Evolutionary conservation across 2,888 invertebrate genomes (phyloP).

Genomic region (Pemphredon lugubris): DNA sequence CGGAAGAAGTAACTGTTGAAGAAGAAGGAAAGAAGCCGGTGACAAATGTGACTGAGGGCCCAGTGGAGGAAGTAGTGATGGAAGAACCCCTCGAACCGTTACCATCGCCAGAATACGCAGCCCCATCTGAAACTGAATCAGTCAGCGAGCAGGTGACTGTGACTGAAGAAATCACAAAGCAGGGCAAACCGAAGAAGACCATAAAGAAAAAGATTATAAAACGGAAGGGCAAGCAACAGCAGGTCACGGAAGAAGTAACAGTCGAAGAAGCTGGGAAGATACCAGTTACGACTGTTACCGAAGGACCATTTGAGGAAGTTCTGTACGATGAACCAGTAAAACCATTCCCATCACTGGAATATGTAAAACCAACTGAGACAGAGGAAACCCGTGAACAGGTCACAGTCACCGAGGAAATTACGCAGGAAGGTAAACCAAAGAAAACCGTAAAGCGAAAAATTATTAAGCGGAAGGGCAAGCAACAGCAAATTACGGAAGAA

Average conservation of each 20-base stretch:
- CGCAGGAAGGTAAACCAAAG: constrained; percentile 61
- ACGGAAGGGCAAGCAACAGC: constrained; percentile 55
- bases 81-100: background rate
- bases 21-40: constrained; percentile 63
- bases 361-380: constrained; percentile 79
- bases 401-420: constrained; percentile 66
- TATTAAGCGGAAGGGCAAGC: constrained; percentile 56
- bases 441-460: constrained; percentile 64
- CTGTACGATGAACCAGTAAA: constrained; percentile 75
- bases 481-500: constrained; percentile 63
- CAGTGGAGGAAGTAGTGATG: background rate
- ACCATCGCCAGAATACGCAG: constrained; percentile 61
- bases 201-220: constrained; percentile 74
- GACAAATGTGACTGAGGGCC: constrained; percentile 40
- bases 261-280: constrained; percentile 71
- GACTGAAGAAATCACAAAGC: constrained; percentile 9
- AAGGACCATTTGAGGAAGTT: constrained; percentile 77
- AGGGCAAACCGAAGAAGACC: constrained; percentile 39
- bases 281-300: constrained; percentile 38
- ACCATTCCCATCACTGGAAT: constrained; percentile 68
- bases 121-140: constrained; percentile 70
- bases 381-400: constrained; percentile 62
- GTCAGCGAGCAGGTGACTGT: constrained; percentile 51
- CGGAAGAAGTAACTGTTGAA: constrained; percentile 59
- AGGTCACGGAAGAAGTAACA: constrained; percentile 78